phyloP scores from a whole-genome alignment of 2,888 invertebrate species.

The Leistus spinibarbis region DNA sequence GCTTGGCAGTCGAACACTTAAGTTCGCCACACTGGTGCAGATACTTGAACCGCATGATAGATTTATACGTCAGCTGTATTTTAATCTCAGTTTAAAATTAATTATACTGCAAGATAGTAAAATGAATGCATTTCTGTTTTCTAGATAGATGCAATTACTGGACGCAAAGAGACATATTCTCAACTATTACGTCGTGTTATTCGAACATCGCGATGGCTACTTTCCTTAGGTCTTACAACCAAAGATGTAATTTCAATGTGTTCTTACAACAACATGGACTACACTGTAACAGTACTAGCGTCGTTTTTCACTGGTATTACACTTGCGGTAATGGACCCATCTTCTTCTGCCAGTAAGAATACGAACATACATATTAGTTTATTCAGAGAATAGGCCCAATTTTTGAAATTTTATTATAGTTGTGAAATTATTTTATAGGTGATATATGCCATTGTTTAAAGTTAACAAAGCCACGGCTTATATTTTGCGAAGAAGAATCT shows the following conservation, averaged over 20 bases:
- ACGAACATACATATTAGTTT: background rate
- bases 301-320: constrained; percentile 56
- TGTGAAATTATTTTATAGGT: constrained; percentile 22
- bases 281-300: constrained; percentile 59
- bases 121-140: no score
- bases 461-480: constrained; percentile 48
- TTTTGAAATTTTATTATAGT: background rate
- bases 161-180: constrained; percentile 56
- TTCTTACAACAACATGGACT: constrained; percentile 58
- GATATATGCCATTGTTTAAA: constrained; percentile 48
- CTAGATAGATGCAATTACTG: constrained; percentile 58
- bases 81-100: background rate
- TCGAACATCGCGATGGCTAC: constrained; percentile 57
- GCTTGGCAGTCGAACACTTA: no score
- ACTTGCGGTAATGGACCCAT: constrained; percentile 49
- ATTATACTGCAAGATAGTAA: no score
- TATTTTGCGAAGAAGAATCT: constrained; percentile 48
- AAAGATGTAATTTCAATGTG: constrained; percentile 59
- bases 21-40: background rate
- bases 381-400: no score
- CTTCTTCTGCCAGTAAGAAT: constrained; percentile 34
- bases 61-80: background rate
- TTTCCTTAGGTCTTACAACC: constrained; percentile 51
- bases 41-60: no score
- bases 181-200: constrained; percentile 56